Evolutionary conservation across 2,113 vertebrate species (phyloP).

Genomic region (Calonectris borealis): DNA sequence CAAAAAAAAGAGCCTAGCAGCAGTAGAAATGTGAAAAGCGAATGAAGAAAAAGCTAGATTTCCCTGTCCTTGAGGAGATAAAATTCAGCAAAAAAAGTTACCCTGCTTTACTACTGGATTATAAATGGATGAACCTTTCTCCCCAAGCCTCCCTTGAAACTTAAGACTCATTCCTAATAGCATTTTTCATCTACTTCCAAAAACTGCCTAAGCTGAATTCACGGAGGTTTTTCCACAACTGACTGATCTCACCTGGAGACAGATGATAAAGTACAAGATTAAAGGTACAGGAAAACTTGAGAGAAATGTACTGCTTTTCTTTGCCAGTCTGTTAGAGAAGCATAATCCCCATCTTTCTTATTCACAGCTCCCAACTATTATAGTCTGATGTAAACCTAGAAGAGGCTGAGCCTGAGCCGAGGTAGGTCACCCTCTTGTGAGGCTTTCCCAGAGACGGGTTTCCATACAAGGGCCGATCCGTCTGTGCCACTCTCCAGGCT

Average conservation of each 20-base stretch:
- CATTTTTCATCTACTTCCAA: background rate
- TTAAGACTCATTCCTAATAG: background rate
- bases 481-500: background rate
- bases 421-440: background rate
- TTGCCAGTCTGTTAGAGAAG: background rate
- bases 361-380: background rate
- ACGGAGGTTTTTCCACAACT: background rate
- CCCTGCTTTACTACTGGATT: background rate
- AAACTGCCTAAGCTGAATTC: background rate
- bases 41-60: background rate
- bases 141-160: background rate
- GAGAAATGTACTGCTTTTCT: background rate
- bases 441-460: background rate
- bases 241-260: background rate
- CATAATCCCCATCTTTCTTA: background rate
- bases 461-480: accelerated
- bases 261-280: background rate
- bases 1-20: background rate
- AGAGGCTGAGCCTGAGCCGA: background rate
- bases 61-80: background rate
- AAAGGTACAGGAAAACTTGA: background rate
- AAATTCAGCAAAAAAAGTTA: background rate
- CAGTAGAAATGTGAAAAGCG: background rate
- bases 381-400: background rate
- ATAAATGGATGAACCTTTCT: background rate